Percentiles rank a stretch among this genome's conserved stretches.
These are phyloP conservation scores for Sminthurinus signatus DNA, from an alignment of 1,140 invertebrate species.

Conservation along the genomic window DNA sequence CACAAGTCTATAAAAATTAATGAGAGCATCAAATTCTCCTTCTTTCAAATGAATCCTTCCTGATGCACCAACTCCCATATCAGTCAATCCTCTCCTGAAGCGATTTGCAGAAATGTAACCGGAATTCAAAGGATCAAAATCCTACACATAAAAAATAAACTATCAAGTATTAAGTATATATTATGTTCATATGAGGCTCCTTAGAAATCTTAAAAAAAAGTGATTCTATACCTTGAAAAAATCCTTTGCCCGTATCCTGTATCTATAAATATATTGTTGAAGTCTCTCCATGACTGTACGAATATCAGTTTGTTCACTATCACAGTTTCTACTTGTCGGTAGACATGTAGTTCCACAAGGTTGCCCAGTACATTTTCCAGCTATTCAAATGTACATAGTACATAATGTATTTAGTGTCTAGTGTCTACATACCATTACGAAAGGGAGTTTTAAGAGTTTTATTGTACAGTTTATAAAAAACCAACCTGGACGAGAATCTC, in stretches of 20 bases:
- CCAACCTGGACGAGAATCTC: conserved; percentile 12
- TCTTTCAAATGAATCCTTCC: conserved; percentile 30
- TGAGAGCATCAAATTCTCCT: conserved; percentile 37
- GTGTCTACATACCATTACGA: too few relatives aligned
- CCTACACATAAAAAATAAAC: neutral
- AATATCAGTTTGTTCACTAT: conserved; percentile 32
- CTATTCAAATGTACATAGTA: too few relatives aligned
- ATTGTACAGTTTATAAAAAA: too few relatives aligned
- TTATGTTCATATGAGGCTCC: neutral
- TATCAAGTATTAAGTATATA: neutral
- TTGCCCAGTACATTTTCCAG: conserved; percentile 24
- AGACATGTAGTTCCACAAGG: conserved; percentile 19
- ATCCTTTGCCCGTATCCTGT: conserved; percentile 30
- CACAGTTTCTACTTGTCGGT: conserved; percentile 5
- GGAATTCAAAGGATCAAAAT: conserved; percentile 32
- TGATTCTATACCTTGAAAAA: conserved; percentile 32
- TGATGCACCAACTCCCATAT: conserved; percentile 30
- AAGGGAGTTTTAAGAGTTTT: too few relatives aligned
- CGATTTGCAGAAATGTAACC: conserved; percentile 34
- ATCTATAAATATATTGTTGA: conserved; percentile 38
- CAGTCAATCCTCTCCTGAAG: conserved; percentile 32
- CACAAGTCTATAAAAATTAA: conserved; percentile 35
- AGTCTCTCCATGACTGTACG: conserved; percentile 30
- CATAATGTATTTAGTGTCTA: too few relatives aligned
- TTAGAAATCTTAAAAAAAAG: neutral